Conservation (phyloP, 2,888 invertebrate genomes). For the Melanchra persicariae region DNA sequence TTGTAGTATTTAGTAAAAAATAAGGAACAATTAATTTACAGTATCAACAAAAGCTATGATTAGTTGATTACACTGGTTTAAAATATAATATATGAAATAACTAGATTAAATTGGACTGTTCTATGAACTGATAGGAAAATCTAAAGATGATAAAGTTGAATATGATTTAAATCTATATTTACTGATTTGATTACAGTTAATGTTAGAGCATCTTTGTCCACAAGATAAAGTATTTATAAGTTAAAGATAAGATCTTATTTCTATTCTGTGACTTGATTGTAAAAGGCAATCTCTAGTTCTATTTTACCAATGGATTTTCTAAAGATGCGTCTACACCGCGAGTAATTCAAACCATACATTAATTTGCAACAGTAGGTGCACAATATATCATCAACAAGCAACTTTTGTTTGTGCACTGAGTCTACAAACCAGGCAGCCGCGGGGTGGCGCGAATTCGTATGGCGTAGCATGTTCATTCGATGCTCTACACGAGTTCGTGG, state of each 20-base stretch:
- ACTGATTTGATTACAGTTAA: background rate
- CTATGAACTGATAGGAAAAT: background rate
- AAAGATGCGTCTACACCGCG: background rate
- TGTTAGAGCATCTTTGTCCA: background rate
- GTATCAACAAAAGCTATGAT: background rate
- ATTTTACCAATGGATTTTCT: background rate
- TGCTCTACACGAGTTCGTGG: too few species aligned
- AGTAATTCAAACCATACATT: background rate
- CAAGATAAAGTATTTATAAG: background rate
- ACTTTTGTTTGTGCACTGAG: background rate
- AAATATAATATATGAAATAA: background rate
- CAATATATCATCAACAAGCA: background rate
- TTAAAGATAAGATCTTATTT: background rate
- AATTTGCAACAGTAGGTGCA: background rate
- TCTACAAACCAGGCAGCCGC: background rate
- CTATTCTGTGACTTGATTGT: background rate
- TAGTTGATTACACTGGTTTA: background rate
- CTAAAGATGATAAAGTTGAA: background rate
- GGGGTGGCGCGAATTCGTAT: too few species aligned
- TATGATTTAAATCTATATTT: background rate
- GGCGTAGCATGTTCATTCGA: too few species aligned
- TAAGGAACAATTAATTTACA: background rate
- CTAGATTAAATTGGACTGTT: background rate
- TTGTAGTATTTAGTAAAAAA: background rate
- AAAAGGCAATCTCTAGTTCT: background rate